Conservation (phyloP, 2,888 invertebrate species). For the Caenorhabditis doughertyi region DNA sequence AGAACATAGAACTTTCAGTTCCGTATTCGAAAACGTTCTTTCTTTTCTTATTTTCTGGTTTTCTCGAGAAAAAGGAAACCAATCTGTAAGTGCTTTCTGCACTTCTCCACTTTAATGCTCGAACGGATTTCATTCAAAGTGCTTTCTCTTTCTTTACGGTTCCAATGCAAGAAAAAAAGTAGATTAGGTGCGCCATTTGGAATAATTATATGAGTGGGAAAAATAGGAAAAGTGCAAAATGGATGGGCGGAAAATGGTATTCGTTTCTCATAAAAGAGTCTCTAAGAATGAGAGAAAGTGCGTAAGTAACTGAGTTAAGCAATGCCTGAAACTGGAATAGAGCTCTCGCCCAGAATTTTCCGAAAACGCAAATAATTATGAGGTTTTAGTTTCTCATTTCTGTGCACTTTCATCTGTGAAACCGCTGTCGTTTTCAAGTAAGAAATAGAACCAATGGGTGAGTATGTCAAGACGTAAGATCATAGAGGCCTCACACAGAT, state of each 20-base stretch:
- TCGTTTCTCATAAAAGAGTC: background rate
- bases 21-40: slow-evolving; percentile 30
- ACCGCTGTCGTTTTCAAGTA: no score
- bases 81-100: slow-evolving; percentile 8
- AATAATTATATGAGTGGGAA: background rate
- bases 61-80: slow-evolving; percentile 32
- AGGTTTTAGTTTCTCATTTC: no score
- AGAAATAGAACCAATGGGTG: no score
- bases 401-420: no score
- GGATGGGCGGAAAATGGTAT: slow-evolving; percentile 20
- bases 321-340: no score
- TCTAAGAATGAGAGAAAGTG: no score
- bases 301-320: no score
- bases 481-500: background rate
- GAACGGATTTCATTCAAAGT: slow-evolving; percentile 41
- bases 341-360: no score
- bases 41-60: slow-evolving; percentile 1
- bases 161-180: background rate
- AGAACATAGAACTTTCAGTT: slow-evolving; percentile 19
- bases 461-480: background rate
- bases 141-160: slow-evolving; percentile 13
- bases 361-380: no score
- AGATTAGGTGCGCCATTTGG: slow-evolving; percentile 13
- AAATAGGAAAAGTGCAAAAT: slow-evolving; percentile 28
- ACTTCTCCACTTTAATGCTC: slow-evolving; percentile 34